Base-by-base conservation (phyloP, 2,888 invertebrate genomes). In the Drosophila mercatorum region DNA sequence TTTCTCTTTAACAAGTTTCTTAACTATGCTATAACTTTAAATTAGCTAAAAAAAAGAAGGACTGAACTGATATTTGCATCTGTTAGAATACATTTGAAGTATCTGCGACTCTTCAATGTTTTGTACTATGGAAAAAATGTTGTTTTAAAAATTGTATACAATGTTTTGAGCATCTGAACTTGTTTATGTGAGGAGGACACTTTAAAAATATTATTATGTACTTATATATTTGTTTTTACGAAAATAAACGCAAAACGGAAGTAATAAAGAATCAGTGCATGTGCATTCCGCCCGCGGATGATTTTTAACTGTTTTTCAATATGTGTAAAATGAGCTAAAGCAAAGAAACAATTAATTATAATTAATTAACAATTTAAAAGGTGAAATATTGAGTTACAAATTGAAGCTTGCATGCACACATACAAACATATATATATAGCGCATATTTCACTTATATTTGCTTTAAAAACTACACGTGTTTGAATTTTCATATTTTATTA, bases 211-310 rank as follows among this genome's bases (percentile, higher is more conserved):
- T 51, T 17, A 22, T 11, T 38, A 38, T 38, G 5, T 38, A 38
- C 12, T 1, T 22, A 41, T n/a, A 41, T 22, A 26, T 46, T 3
- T 12, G 11, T 34, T 4, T 34, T 17, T 34, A 17, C 17, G 34
- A 3, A 17, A 51, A 7, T 40, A 28, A 40, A 53, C 14, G 8
- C 4, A 2, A 4, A 17, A 36, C 17, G 31, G 31, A 34, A 3
- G 31, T 41, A 10, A 28, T 31, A 1, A 7, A 28, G 28, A 40
- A 38, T 31, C n/a, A n/a, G 10, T 34, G 38, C 12, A 53, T 41
- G 10, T 38, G 44, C 66, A 59, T 67, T 83, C 83, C 83, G 83
- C 86, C 83, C 67, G 86, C 83, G 83, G 86, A 86, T 70, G 47
- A 51, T 64, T 62, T 64, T 57, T 10, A 36, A 28, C n/a, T 52